phyloP scores from a whole-genome alignment of 2,888 invertebrate species.

The Clanis bilineata region DNA sequence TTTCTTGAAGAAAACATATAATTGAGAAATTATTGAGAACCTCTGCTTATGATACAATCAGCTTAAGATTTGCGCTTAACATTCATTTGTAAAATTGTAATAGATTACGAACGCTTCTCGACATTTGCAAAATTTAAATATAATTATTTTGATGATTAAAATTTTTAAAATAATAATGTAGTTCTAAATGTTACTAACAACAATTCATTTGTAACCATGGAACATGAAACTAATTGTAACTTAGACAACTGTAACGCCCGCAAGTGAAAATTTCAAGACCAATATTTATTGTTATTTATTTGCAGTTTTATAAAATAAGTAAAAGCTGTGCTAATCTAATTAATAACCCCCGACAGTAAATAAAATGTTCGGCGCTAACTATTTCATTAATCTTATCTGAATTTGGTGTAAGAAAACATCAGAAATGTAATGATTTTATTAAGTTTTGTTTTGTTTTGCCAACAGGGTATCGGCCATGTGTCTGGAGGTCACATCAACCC shows the following conservation, averaged over 20 bases:
- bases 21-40: slow-evolving; percentile 14
- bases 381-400: no score
- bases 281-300: not conserved
- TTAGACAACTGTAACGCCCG: not conserved
- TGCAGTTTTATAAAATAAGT: not conserved
- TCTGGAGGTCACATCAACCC: slow-evolving; percentile 97
- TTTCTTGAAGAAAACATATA: no score
- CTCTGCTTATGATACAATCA: slow-evolving; percentile 9
- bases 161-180: not conserved
- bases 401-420: not conserved
- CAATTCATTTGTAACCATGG: not conserved
- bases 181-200: not conserved
- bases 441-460: slow-evolving; percentile 36
- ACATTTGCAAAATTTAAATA: slow-evolving; percentile 3
- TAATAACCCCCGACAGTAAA: no score
- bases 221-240: no score
- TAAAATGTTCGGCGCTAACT: no score
- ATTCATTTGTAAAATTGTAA: slow-evolving; percentile 16
- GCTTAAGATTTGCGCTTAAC: slow-evolving; percentile 6
- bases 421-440: not conserved
- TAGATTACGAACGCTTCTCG: not conserved
- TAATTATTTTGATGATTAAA: not conserved
- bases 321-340: no score
- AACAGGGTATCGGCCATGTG: slow-evolving; percentile 90
- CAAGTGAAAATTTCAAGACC: not conserved